These are phyloP conservation scores for Acipenser ruthenus DNA, from an alignment of 2,797 vertebrate genomes.

Conservation along the genomic window DNA sequence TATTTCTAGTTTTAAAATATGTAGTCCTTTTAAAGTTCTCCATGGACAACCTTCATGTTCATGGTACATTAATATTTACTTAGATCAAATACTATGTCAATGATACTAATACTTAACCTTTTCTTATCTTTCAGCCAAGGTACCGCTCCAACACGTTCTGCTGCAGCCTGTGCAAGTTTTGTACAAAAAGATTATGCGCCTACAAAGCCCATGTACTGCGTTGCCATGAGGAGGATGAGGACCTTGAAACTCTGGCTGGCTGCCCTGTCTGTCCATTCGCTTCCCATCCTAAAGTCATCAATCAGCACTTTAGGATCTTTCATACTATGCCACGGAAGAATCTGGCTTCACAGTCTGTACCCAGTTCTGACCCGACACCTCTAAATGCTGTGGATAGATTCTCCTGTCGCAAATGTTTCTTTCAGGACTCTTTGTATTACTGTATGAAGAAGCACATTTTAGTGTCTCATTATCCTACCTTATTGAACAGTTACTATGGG, in stretches of 20 bases:
- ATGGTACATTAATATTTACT: too few relatives aligned
- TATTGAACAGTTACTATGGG: constrained; percentile 76
- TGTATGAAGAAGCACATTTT: constrained; percentile 91
- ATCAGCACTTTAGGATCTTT: constrained; percentile 81
- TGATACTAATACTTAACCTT: neutral
- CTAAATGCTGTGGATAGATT: constrained; percentile 54
- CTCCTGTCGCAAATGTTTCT: constrained; percentile 76
- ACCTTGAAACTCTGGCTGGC: constrained; percentile 70
- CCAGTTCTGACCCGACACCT: constrained; percentile 15
- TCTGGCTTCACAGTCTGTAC: constrained; percentile 27
- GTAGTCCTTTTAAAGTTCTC: too few relatives aligned
- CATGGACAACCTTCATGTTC: too few relatives aligned
- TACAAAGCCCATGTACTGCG: constrained; percentile 81
- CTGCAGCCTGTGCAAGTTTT: constrained; percentile 87
- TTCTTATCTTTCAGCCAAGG: constrained; percentile 58
- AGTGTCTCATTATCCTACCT: constrained; percentile 71
- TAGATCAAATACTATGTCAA: too few relatives aligned
- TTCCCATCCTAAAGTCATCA: constrained; percentile 69
- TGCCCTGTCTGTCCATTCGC: constrained; percentile 82
- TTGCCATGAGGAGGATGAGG: constrained; percentile 74
- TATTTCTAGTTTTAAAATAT: too few relatives aligned
- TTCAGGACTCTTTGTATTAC: constrained; percentile 76
- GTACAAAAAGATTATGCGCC: constrained; percentile 72
- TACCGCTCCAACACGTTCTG: constrained; percentile 84
- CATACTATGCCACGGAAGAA: constrained; percentile 53